Percentiles rank a stretch among this genome's conserved stretches.
Evolutionary conservation across 2,888 invertebrate genomes (phyloP).

Genomic region (Anthophora plumipes): DNA sequence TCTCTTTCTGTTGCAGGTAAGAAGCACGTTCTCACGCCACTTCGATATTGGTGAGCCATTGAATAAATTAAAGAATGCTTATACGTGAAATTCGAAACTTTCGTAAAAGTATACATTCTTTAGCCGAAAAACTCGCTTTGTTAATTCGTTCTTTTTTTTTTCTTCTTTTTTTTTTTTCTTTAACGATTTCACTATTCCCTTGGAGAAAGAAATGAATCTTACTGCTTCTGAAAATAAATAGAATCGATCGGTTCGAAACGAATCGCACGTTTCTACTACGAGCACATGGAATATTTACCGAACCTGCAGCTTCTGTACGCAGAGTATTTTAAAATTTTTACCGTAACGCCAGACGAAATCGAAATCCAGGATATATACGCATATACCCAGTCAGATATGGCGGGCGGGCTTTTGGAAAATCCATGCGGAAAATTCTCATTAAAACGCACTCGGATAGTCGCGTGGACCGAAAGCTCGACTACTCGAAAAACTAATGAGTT

Average conservation of each 20-base stretch:
- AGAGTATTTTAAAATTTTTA: background rate
- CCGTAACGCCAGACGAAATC: slow-evolving; percentile 5
- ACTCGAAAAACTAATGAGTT: slow-evolving; percentile 26
- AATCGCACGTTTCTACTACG: background rate
- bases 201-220: no score
- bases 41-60: slow-evolving; percentile 29
- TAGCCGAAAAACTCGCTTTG: slow-evolving; percentile 4
- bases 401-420: background rate
- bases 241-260: no score
- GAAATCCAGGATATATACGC: background rate
- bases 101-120: background rate
- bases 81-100: slow-evolving; percentile 24
- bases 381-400: background rate
- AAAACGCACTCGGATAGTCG: background rate
- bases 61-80: slow-evolving; percentile 9
- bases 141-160: background rate
- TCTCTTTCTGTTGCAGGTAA: slow-evolving; percentile 52
- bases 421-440: slow-evolving; percentile 15
- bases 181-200: slow-evolving; percentile 26
- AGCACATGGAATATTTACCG: slow-evolving; percentile 18
- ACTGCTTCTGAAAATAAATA: no score
- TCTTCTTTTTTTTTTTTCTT: background rate
- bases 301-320: background rate
- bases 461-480: slow-evolving; percentile 6
- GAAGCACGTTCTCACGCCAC: slow-evolving; percentile 7